Conservation (phyloP, 2,113 vertebrate species). For the Tupaia tana region DNA sequence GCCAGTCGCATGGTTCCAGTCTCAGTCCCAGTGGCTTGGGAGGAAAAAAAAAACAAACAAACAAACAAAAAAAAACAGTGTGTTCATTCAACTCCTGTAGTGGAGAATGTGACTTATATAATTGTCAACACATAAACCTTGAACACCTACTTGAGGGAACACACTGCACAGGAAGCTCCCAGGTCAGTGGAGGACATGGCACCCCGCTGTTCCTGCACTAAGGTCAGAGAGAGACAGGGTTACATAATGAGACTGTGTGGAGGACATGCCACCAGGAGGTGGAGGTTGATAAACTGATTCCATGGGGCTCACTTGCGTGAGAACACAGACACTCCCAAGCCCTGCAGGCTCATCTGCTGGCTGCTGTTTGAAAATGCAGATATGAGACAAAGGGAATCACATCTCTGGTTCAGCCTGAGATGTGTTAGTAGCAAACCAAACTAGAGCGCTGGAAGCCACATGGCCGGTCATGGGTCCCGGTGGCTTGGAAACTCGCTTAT, state of each 20-base stretch:
- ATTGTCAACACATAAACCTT: accelerated
- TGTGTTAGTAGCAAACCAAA: too few relatives aligned
- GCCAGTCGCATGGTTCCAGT: too few relatives aligned
- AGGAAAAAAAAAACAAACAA: too few relatives aligned
- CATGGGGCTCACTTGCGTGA: neutral
- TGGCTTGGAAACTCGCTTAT: too few relatives aligned
- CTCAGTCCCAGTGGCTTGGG: too few relatives aligned
- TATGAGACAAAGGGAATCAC: neutral
- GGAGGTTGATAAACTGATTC: neutral
- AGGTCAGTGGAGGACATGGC: too few relatives aligned
- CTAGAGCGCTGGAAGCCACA: too few relatives aligned
- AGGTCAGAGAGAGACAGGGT: neutral
- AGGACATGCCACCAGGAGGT: neutral
- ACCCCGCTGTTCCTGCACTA: too few relatives aligned
- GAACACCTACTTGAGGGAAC: neutral
- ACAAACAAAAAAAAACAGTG: too few relatives aligned
- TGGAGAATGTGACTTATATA: neutral
- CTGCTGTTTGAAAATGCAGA: neutral
- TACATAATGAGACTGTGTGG: neutral
- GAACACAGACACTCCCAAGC: neutral
- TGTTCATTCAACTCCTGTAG: too few relatives aligned
- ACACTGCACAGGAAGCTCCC: accelerated
- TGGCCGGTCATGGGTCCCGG: too few relatives aligned
- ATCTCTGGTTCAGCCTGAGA: too few relatives aligned
- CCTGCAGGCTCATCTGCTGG: neutral